phyloP scores from a whole-genome alignment of 2,113 vertebrate genomes.

The Echinops telfairi region DNA sequence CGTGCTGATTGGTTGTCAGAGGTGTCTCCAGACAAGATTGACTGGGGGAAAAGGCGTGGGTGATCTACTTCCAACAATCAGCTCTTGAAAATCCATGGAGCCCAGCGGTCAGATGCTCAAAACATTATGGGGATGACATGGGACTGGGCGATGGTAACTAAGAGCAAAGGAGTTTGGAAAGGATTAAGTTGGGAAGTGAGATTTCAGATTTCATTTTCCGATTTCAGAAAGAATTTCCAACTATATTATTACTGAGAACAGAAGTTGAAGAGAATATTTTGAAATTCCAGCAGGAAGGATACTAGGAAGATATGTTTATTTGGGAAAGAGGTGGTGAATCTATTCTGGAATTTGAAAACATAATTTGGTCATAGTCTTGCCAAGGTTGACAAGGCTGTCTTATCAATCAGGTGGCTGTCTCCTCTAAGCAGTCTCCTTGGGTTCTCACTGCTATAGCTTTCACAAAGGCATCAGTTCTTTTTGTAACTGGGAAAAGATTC shows the following conservation, averaged over 20 bases:
- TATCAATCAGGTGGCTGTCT: not conserved
- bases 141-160: not conserved
- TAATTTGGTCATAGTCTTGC: not conserved
- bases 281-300: conserved; percentile 38
- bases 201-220: not conserved
- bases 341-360: conserved; percentile 8
- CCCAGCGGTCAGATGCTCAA: not conserved
- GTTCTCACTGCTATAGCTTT: not conserved
- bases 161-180: not conserved
- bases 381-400: not conserved
- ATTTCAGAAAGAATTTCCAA: conserved; percentile 37
- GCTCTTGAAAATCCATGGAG: not conserved
- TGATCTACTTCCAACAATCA: not conserved
- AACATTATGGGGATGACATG: not conserved
- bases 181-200: not conserved
- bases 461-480: not conserved
- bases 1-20: not conserved
- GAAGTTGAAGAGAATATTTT: conserved; percentile 41
- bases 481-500: not conserved
- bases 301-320: conserved; percentile 26
- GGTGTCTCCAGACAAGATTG: not conserved
- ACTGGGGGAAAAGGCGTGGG: not conserved
- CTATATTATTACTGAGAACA: conserved; percentile 28
- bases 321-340: not conserved
- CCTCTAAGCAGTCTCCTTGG: not conserved